Percentiles rank a stretch among this genome's conserved stretches.
These are phyloP conservation scores for Colostygia pectinataria DNA, from an alignment of 2,888 invertebrate genomes.

Conservation along the genomic window DNA sequence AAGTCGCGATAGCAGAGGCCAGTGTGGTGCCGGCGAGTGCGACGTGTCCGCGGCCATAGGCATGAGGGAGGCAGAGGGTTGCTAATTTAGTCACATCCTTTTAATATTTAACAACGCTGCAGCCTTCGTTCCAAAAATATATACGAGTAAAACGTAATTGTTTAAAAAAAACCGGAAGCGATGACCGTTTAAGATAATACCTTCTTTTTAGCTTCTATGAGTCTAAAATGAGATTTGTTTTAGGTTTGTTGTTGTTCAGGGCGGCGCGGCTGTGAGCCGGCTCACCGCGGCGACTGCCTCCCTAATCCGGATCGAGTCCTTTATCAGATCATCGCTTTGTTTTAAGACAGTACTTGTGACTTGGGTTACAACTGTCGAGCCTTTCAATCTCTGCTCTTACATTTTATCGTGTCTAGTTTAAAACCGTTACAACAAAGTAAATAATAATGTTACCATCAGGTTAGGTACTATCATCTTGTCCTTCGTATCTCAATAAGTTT, in stretches of 20 bases:
- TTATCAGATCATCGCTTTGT: conserved; percentile 15
- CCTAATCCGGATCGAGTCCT: neutral
- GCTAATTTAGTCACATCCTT: conserved; percentile 12
- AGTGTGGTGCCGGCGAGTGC: no score
- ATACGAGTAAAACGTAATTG: conserved; percentile 18
- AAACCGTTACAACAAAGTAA: neutral
- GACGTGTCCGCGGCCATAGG: neutral
- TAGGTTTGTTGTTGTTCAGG: conserved; percentile 9
- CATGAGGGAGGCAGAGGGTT: neutral
- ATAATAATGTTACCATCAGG: neutral
- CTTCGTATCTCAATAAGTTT: neutral
- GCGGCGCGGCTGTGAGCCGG: neutral
- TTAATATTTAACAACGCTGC: conserved; percentile 20
- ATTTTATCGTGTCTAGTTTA: neutral
- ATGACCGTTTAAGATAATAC: conserved; percentile 19
- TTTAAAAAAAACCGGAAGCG: conserved; percentile 15
- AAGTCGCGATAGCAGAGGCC: no score
- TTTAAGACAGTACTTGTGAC: conserved; percentile 3
- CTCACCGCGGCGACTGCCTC: neutral
- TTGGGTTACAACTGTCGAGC: neutral
- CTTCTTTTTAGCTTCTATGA: conserved; percentile 8
- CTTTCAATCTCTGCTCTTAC: neutral
- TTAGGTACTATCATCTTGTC: neutral
- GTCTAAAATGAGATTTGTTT: conserved; percentile 14
- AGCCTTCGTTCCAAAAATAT: conserved; percentile 4